These are phyloP conservation scores for Homarus gammarus DNA, from an alignment of 2,888 invertebrate genomes.

Conservation along the genomic window DNA sequence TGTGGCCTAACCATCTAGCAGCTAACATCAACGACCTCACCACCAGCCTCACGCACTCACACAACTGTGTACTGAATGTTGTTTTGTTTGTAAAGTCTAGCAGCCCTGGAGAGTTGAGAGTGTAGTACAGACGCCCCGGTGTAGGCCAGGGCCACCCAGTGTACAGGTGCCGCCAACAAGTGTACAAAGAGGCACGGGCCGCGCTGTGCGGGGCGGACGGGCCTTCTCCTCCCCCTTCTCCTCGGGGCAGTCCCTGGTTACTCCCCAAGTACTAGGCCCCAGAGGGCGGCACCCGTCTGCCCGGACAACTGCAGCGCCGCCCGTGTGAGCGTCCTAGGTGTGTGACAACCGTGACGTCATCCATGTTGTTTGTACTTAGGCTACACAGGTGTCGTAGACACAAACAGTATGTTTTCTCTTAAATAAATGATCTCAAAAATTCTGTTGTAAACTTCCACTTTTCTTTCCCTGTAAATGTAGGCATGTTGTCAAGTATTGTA, in stretches of 20 bases:
- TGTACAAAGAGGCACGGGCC: constrained; percentile 63
- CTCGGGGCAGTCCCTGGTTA: constrained; percentile 22
- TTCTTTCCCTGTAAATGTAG: no score
- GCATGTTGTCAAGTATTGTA: no score
- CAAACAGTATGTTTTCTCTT: constrained; percentile 73
- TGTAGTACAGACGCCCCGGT: constrained; percentile 31
- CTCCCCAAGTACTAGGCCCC: neutral
- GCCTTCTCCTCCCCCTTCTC: constrained; percentile 1
- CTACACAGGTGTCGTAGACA: constrained; percentile 74
- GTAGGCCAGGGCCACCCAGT: constrained; percentile 1
- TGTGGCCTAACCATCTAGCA: neutral
- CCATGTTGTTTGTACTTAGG: constrained; percentile 73
- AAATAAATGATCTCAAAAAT: constrained; percentile 73
- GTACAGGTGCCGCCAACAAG: constrained; percentile 68
- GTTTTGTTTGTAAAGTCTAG: constrained; percentile 36
- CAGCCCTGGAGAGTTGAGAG: constrained; percentile 14
- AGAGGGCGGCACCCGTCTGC: constrained; percentile 29
- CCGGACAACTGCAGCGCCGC: constrained; percentile 45
- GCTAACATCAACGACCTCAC: neutral
- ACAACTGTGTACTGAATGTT: constrained; percentile 54
- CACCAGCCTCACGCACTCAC: constrained; percentile 32
- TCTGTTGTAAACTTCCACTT: constrained; percentile 59
- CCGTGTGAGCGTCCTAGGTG: constrained; percentile 69
- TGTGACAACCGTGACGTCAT: constrained; percentile 72
- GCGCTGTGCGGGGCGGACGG: constrained; percentile 49